Evolutionary conservation across 2,113 vertebrate genomes (phyloP), one percentile per base, ranked within the genome.

Genomic region (Solea senegalensis): DNA sequence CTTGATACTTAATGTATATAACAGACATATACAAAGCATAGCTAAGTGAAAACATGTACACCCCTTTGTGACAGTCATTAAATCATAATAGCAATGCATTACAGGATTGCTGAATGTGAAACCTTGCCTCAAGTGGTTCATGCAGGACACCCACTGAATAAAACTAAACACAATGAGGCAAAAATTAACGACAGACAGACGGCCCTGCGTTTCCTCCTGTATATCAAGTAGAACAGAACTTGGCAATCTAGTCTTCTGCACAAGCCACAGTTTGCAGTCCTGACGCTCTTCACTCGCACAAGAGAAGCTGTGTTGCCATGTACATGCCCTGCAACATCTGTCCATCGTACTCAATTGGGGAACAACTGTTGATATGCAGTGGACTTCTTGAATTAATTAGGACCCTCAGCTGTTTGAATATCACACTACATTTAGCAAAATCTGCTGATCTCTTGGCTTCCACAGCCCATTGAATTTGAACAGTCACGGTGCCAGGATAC

Each of bases 281-380:
- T 55, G 45, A 69, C 80, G 69, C 65, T 78, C 67, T 73, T 54
- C 65, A 64, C 75, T 71, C 58, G 68, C 65, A 85, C 54, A 75
- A 71, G 45, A 34, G 43, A 61, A 27, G 46, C 48, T 70, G 60
- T 28, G 49, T 34, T 34, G 34, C 34, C 34, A 4, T 34, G 14
- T 27, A 65, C 50, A 21, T 46, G 28, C 27, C 0, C 1, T 67
- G 46, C 58, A 53, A 64, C 51, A 62, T 60, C 45, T 65, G 43
- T 70, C 39, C n/a, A 44, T 6, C 15, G 64, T 4, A 43, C 60
- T 66, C 43, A 14, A 12, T 45, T n/a, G 11, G 7, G 14, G 27
- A 58, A n/a, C 11, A 34, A 45, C 16, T 57, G 51, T 21, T 27
- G 3, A 8, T 55, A 60, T 57, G 41, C 56, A 56, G 14, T 15